Evolutionary conservation across 2,113 vertebrate species (phyloP).

Genomic region (Egretta garzetta): DNA sequence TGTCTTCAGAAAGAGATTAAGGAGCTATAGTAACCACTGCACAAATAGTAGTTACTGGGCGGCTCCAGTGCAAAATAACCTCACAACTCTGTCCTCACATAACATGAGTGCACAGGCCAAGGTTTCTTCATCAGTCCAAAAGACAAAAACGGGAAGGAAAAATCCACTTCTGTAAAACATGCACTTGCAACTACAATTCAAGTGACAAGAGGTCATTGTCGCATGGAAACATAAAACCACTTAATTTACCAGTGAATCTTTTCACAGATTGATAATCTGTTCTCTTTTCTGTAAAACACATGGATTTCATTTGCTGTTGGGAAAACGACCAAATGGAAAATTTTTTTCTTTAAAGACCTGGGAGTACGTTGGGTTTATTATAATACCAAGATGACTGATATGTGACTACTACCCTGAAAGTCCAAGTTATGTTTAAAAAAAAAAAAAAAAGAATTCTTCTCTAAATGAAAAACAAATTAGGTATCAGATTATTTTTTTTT

Average conservation of each 20-base stretch:
- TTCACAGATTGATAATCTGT: not conserved
- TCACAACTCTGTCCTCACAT: not conserved
- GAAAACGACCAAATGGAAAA: not conserved
- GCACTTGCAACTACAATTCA: not conserved
- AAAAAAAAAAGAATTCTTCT: not conserved
- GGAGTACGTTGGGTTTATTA: not conserved
- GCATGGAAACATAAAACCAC: not conserved
- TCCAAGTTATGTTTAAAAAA: not conserved
- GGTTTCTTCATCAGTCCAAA: not conserved
- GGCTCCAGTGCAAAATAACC: conserved; percentile 3
- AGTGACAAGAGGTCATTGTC: not conserved
- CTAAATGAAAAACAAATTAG: not conserved
- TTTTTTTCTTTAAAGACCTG: not conserved
- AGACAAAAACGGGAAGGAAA: not conserved
- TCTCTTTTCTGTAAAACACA: not conserved
- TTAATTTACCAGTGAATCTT: not conserved
- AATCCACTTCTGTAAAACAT: not conserved
- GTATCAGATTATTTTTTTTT: not conserved
- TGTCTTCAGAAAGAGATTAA: conserved; percentile 25
- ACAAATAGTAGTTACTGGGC: not conserved
- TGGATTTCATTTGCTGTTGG: not conserved
- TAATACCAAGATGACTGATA: not conserved
- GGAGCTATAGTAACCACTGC: conserved; percentile 17
- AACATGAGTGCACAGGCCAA: not conserved
- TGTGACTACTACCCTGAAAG: not conserved